Percentiles rank a stretch among this genome's conserved stretches.
Evolutionary conservation across 2,888 invertebrate species (phyloP).

Genomic region (Sphaerophoria rueppellii): DNA sequence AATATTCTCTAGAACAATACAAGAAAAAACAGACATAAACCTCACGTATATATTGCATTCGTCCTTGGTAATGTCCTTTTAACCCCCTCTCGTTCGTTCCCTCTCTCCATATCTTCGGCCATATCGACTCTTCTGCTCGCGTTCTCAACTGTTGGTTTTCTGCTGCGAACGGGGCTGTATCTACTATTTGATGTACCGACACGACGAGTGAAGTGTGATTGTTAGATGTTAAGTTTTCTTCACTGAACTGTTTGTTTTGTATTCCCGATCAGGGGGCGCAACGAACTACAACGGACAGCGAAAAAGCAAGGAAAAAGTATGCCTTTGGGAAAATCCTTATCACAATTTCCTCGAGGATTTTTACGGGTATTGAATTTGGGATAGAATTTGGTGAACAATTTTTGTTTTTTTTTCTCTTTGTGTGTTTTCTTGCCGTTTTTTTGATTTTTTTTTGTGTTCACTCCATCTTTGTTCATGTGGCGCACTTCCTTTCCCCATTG

Average conservation of each 20-base stretch:
- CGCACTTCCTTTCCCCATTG: conserved; percentile 17
- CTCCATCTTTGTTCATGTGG: conserved; percentile 11
- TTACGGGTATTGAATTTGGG: conserved; percentile 68
- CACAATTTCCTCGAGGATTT: conserved; percentile 71
- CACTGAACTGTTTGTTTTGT: conserved; percentile 65
- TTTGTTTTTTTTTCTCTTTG: too few species aligned
- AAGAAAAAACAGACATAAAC: neutral
- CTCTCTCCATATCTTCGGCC: neutral
- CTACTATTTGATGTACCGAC: conserved; percentile 53
- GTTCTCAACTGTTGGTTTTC: neutral
- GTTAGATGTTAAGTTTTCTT: conserved; percentile 68
- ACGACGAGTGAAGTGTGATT: conserved; percentile 69
- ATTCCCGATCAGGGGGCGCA: conserved; percentile 16
- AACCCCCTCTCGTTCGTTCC: neutral
- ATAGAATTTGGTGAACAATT: conserved; percentile 22
- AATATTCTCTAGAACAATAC: neutral
- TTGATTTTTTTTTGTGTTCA: neutral
- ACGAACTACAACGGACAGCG: neutral
- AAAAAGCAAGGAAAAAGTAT: conserved; percentile 16
- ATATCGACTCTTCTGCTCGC: conserved; percentile 42
- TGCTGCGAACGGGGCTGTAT: conserved; percentile 10
- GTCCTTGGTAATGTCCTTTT: conserved; percentile 42
- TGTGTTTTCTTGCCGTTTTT: conserved; percentile 7
- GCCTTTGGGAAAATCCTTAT: conserved; percentile 66
- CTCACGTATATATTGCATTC: conserved; percentile 46